A percentile compares a stretch with the other conserved stretches of the same genome.
These are phyloP conservation scores for Lepilemur ruficaudatus DNA, from an alignment of 2,797 vertebrate species.

Conservation along the genomic window DNA sequence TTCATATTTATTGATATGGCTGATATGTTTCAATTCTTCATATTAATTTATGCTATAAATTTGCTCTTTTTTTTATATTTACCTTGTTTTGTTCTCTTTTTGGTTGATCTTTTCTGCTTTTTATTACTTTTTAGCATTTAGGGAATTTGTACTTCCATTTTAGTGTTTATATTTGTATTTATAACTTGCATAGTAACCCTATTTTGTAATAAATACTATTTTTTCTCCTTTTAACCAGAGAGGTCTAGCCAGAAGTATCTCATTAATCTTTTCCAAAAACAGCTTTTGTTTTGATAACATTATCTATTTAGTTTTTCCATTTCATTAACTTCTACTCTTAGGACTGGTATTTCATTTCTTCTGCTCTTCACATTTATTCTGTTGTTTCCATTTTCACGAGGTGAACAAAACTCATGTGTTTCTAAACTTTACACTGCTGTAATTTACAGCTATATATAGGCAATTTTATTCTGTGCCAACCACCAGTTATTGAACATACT, in stretches of 20 bases:
- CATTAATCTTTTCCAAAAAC: background rate
- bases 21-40: background rate
- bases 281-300: background rate
- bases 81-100: background rate
- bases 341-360: background rate
- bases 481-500: background rate
- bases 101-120: background rate
- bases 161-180: background rate
- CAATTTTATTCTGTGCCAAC: background rate
- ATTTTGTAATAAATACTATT: background rate
- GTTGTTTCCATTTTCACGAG: constrained; percentile 24
- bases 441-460: background rate
- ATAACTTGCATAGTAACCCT: background rate
- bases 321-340: constrained; percentile 18
- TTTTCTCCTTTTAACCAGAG: background rate
- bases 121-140: background rate
- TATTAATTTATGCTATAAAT: background rate
- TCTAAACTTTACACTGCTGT: background rate
- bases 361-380: background rate
- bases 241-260: background rate
- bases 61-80: background rate
- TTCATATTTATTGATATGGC: background rate
- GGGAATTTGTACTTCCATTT: background rate
- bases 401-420: background rate
- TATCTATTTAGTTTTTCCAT: background rate